phyloP scores from a whole-genome alignment of 2,797 vertebrate genomes.

The Sardinella longiceps region DNA sequence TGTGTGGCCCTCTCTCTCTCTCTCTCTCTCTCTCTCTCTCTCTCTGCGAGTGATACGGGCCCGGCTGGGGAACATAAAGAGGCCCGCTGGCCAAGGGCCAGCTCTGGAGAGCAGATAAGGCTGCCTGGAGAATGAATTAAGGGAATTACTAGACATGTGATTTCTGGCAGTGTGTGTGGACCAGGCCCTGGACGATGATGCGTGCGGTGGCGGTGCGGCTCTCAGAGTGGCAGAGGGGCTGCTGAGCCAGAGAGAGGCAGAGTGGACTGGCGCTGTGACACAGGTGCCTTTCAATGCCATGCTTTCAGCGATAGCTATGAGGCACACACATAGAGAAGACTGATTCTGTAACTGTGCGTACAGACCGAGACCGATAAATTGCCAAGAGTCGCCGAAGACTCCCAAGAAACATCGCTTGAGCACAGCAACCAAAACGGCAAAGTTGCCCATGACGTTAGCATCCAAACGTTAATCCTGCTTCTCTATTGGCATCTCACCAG shows the following conservation, averaged over 20 bases:
- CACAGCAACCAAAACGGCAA: too few species aligned
- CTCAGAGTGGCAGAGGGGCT: not conserved
- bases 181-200: not conserved
- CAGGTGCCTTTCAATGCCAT: not conserved
- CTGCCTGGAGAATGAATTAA: slow-evolving; percentile 37
- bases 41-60: slow-evolving; percentile 8
- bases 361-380: too few species aligned
- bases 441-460: too few species aligned
- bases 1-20: not conserved
- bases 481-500: too few species aligned
- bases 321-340: not conserved
- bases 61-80: slow-evolving; percentile 32
- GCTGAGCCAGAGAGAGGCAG: too few species aligned
- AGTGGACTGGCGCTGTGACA: not conserved
- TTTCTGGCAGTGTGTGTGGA: slow-evolving; percentile 32
- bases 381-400: too few species aligned
- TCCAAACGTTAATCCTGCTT: too few species aligned
- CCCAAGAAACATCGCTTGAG: too few species aligned
- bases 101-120: not conserved
- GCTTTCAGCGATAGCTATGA: not conserved
- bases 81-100: slow-evolving; percentile 47
- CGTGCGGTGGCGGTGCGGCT: not conserved
- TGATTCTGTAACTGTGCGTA: too few species aligned
- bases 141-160: slow-evolving; percentile 42
- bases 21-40: too few species aligned